Evolutionary conservation across 30 jellyfish, hydroid and myxozoan species (phyloP).

Genomic region (Catostylus mosaicus): DNA sequence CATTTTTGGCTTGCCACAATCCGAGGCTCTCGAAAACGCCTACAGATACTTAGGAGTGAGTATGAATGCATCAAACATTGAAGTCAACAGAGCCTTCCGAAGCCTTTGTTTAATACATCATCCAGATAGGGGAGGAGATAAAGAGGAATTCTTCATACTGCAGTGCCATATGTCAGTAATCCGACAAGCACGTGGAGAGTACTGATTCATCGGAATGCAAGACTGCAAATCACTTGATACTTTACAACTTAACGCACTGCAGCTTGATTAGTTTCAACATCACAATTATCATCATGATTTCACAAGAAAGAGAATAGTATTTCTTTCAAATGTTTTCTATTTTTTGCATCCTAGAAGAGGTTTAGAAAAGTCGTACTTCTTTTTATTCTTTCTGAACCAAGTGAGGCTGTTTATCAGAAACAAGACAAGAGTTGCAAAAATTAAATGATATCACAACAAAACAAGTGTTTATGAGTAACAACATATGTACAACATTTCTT

Average conservation of each 20-base stretch:
- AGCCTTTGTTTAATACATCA: slow-evolving; percentile 4
- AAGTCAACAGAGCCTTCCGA: slow-evolving; percentile 29
- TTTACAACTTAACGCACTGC: background rate
- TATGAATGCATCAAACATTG: slow-evolving; percentile 5
- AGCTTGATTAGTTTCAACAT: background rate
- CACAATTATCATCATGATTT: background rate
- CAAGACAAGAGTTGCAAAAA: no score
- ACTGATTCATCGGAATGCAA: background rate
- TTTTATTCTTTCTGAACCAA: background rate
- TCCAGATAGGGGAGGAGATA: slow-evolving; percentile 34
- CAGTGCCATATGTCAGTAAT: slow-evolving; percentile 11
- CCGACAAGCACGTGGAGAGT: slow-evolving; percentile 21
- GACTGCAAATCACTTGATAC: no score
- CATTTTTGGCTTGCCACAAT: slow-evolving; percentile 24
- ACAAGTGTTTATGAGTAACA: no score
- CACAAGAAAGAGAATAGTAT: background rate
- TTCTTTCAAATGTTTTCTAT: background rate
- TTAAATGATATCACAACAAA: no score
- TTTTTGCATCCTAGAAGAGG: background rate
- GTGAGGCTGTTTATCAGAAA: no score
- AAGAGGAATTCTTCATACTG: background rate
- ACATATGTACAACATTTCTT: background rate
- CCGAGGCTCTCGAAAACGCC: slow-evolving; percentile 29
- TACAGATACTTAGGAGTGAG: slow-evolving; percentile 29
- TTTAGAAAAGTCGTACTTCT: background rate